Conservation (phyloP, 2,888 invertebrate species). For the Limnephilus lunatus region DNA sequence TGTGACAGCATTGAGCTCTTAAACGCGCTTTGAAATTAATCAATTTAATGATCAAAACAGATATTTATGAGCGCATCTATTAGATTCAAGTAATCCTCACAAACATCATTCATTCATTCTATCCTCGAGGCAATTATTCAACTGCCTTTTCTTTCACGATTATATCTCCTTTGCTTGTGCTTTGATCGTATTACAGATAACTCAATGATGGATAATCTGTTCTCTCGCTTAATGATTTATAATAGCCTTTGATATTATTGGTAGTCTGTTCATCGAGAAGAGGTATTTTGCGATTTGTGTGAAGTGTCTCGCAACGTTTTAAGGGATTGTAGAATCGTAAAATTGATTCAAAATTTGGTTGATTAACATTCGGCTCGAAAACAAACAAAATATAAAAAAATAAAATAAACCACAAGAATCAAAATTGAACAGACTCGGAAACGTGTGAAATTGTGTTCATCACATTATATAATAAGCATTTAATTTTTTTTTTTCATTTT, state of each 20-base stretch:
- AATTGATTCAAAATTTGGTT: neutral
- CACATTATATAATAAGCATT: too few species aligned
- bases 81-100: neutral
- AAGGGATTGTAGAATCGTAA: neutral
- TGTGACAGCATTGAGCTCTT: neutral
- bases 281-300: neutral
- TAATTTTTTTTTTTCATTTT: too few species aligned
- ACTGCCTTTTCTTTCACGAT: neutral
- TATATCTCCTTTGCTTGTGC: neutral
- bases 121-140: neutral
- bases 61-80: neutral
- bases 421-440: too few species aligned
- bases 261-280: neutral
- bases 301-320: neutral
- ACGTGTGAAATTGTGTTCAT: too few species aligned
- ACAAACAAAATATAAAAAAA: too few species aligned
- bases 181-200: conserved; percentile 2
- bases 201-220: neutral
- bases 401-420: too few species aligned
- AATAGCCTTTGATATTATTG: neutral
- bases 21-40: neutral
- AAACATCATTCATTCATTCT: neutral
- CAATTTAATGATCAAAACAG: neutral
- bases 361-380: too few species aligned
- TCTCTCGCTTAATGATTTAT: neutral